Evolutionary conservation across 2,888 invertebrate species (phyloP), one percentile per base, ranked within the genome.

Genomic region (Hemithea aestivaria): DNA sequence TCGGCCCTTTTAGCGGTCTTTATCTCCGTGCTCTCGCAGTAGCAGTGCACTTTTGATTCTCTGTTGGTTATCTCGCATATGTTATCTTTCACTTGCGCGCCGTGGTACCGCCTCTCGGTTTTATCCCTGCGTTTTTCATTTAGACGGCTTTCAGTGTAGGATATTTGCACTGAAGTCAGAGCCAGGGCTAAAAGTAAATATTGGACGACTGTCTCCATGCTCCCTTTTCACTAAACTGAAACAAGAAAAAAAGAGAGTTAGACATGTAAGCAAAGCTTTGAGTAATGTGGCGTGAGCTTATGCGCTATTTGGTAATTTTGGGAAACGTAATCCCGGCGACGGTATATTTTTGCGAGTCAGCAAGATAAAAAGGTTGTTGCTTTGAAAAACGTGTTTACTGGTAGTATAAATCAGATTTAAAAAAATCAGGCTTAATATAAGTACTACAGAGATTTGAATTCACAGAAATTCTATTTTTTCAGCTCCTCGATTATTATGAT

Each of bases 1-100:
- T 93, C 93, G 3, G 92, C 93, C 46, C 90, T 90, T 7, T 91
- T 91, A 1, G 93, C 93, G 6, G 79, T 76, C 58, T 74, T 77
- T n/a, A 81, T 65, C 41, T 87, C 87, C 10, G 87, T 85, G 31
- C 81, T 88, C 57, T 91, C 89, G 69, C 93, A 93, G 61, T 91
- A 90, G 70, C 94, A 94, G 59, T 89, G 91, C 28, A 92, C 83
- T 58, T 90, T 90, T 1, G 88, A 80, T 36, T 88, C 84, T 46
- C 82, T 75, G 46, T 80, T 81, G 29, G 88, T 80, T 56, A 89
- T 87, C 62, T 89, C 88, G 66, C 91, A 91, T 56, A 90, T 84
- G 69, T 90, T 90, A 65, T 84, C 79, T 66, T 80, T 78, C 40
- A 70, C 67, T 58, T 76, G 76, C 23, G 69, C 65, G 9, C 74